Evolutionary conservation across 1,140 invertebrate species (phyloP).

Genomic region (Nephila pilipes): DNA sequence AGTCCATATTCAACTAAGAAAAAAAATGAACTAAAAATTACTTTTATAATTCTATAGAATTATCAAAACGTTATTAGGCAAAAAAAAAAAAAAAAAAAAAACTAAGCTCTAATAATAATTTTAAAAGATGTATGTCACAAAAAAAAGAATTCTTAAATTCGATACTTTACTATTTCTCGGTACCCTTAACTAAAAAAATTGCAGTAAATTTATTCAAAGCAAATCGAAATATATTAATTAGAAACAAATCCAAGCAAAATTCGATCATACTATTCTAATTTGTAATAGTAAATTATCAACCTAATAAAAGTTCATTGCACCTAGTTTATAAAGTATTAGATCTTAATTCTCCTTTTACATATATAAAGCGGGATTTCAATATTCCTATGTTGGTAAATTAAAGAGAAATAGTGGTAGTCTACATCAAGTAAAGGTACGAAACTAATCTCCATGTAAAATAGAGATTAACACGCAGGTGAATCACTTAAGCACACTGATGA

Average conservation of each 20-base stretch:
- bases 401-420: neutral
- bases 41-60: too few relatives aligned
- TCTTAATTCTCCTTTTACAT: neutral
- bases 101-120: too few relatives aligned
- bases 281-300: neutral
- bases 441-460: constrained; percentile 45
- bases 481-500: constrained; percentile 63
- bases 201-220: too few relatives aligned
- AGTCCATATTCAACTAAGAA: too few relatives aligned
- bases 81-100: too few relatives aligned
- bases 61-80: too few relatives aligned
- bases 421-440: constrained; percentile 25
- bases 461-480: constrained; percentile 58
- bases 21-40: too few relatives aligned
- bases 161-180: too few relatives aligned
- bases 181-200: too few relatives aligned
- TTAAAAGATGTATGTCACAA: too few relatives aligned
- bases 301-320: neutral
- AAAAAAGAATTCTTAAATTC: too few relatives aligned
- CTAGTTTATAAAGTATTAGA: neutral
- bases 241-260: neutral
- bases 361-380: neutral
- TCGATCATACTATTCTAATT: neutral
- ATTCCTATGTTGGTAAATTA: neutral
- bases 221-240: too few relatives aligned